phyloP scores from a whole-genome alignment of 2,888 invertebrate genomes.

The Criorhina ranunculi region DNA sequence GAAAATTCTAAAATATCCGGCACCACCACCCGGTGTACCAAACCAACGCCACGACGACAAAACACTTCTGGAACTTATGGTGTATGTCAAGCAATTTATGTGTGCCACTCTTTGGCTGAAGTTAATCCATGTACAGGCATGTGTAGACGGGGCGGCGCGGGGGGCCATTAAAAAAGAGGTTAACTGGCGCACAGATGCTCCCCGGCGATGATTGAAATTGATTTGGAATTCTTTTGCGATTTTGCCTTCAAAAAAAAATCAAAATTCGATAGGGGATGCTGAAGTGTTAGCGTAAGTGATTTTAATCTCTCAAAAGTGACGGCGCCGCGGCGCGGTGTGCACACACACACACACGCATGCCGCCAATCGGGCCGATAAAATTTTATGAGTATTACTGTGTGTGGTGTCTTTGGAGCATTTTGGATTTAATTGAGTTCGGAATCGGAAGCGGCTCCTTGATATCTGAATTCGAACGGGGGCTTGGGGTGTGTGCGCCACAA shows the following conservation, averaged over 20 bases:
- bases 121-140: slow-evolving; percentile 30
- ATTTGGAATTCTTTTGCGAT: slow-evolving; percentile 58
- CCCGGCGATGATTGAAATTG: slow-evolving; percentile 68
- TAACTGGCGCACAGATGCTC: slow-evolving; percentile 56
- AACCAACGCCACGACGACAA: slow-evolving; percentile 5
- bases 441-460: slow-evolving; percentile 5
- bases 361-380: slow-evolving; percentile 63
- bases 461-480: slow-evolving; percentile 12
- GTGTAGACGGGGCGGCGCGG: slow-evolving; percentile 8
- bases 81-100: slow-evolving; percentile 53
- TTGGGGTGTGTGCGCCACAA: slow-evolving; percentile 16
- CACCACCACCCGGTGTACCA: slow-evolving; percentile 6
- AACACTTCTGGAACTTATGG: slow-evolving; percentile 46
- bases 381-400: slow-evolving; percentile 55
- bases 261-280: slow-evolving; percentile 31
- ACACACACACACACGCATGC: slow-evolving; percentile 14
- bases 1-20: slow-evolving; percentile 66
- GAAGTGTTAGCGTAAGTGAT: slow-evolving; percentile 61
- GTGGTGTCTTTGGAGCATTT: slow-evolving; percentile 25
- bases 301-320: slow-evolving; percentile 71
- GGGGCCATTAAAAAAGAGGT: slow-evolving; percentile 40
- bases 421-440: slow-evolving; percentile 47
- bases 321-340: slow-evolving; percentile 20
- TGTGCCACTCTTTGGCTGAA: slow-evolving; percentile 7
- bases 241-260: slow-evolving; percentile 13